Evolutionary conservation across 64 coral and sea anemone species (phyloP).

Genomic region (Hydrozoanthus tunicans): DNA sequence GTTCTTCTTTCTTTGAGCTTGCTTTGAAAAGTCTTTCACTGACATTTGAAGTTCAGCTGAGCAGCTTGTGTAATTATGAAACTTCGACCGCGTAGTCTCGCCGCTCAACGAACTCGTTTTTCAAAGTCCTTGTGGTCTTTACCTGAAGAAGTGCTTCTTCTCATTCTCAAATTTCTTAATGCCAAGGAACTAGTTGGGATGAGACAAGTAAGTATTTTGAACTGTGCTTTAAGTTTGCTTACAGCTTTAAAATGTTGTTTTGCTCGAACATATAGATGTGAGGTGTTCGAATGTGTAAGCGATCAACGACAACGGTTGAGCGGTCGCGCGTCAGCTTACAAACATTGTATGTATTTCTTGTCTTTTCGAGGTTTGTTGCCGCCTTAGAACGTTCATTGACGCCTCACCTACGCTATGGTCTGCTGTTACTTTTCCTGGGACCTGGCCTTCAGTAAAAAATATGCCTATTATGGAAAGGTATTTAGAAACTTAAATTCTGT

Average conservation of each 20-base stretch:
- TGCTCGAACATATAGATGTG: neutral
- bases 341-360: constrained; percentile 15
- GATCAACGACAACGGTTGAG: neutral
- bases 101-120: constrained; percentile 34
- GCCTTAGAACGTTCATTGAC: constrained; percentile 69
- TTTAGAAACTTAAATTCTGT: constrained; percentile 14
- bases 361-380: constrained; percentile 72
- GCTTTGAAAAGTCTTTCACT: neutral
- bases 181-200: constrained; percentile 72
- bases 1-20: neutral
- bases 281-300: neutral
- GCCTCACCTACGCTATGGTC: constrained; percentile 71
- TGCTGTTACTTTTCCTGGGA: constrained; percentile 84
- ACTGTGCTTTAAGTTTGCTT: neutral
- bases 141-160: constrained; percentile 84
- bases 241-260: neutral
- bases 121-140: constrained; percentile 62
- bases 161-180: constrained; percentile 75
- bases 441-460: constrained; percentile 87
- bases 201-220: constrained; percentile 71
- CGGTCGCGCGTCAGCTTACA: constrained; percentile 38
- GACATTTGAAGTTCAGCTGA: neutral
- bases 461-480: constrained; percentile 86
- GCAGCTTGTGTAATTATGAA: constrained; percentile 28
- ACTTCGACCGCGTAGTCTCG: constrained; percentile 45